Percentiles rank a stretch among this genome's conserved stretches.
Evolutionary conservation across 2,797 vertebrate species (phyloP).

Genomic region (Gobio occitaniae): DNA sequence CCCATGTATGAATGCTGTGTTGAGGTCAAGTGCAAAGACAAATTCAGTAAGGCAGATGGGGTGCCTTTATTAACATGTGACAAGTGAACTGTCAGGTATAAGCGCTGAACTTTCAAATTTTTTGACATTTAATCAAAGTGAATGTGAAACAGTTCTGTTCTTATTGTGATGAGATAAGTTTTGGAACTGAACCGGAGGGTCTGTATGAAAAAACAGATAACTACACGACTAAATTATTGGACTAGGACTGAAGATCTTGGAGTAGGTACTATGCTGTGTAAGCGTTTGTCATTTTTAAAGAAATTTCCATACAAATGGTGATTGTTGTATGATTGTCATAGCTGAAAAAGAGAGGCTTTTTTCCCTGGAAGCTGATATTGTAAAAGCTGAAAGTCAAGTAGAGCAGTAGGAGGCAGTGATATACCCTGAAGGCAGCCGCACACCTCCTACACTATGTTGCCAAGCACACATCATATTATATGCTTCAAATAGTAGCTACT

Average conservation of each 20-base stretch:
- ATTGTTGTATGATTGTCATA: constrained; percentile 25
- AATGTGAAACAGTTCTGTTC: not conserved
- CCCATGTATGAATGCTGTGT: not conserved
- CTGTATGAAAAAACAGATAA: not conserved
- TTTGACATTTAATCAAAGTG: not conserved
- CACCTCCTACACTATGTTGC: constrained; percentile 61
- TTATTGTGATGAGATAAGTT: not conserved
- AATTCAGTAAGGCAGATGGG: not conserved
- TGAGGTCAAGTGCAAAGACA: not conserved
- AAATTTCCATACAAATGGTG: not conserved
- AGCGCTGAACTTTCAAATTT: not conserved
- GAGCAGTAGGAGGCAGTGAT: constrained; percentile 52
- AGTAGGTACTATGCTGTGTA: not conserved
- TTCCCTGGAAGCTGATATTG: constrained; percentile 26
- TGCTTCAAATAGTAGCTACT: constrained; percentile 46
- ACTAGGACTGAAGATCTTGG: not conserved
- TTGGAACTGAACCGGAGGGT: not conserved
- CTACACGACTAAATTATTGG: not conserved
- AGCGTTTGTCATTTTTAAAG: not conserved
- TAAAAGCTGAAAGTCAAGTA: constrained; percentile 49
- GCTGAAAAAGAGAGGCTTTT: not conserved
- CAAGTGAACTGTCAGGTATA: not conserved
- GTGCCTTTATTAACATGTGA: not conserved
- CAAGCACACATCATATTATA: constrained; percentile 48
- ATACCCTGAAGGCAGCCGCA: constrained; percentile 44